Evolutionary conservation across 2,113 vertebrate species (phyloP).

Genomic region (Andinoacara biseriatus): DNA sequence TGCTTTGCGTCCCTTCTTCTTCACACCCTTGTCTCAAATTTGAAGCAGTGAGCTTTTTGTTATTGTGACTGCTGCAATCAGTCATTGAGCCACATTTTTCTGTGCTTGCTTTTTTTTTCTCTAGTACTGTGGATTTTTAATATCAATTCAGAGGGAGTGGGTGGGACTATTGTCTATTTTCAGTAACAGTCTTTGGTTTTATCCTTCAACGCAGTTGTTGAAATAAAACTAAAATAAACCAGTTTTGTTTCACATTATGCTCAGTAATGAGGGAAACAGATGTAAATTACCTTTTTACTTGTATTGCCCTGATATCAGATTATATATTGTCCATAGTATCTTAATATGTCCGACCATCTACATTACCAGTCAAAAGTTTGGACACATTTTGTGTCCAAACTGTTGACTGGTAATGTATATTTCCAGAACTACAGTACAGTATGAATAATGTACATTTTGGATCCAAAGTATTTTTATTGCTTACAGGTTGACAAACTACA

Average conservation of each 20-base stretch:
- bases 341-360: neutral
- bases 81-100: slow-evolving; percentile 19
- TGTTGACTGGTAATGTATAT: no score
- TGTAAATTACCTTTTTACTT: neutral
- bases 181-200: slow-evolving; percentile 22
- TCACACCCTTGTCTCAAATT: neutral
- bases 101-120: neutral
- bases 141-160: slow-evolving; percentile 28
- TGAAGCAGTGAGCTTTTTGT: slow-evolving; percentile 17
- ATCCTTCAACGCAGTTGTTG: slow-evolving; percentile 26
- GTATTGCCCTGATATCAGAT: neutral
- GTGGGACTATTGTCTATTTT: neutral
- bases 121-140: slow-evolving; percentile 47
- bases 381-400: no score
- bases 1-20: neutral
- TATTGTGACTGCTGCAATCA: slow-evolving; percentile 45
- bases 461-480: no score
- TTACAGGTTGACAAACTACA: no score
- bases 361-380: no score
- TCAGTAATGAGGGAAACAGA: slow-evolving; percentile 17
- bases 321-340: neutral
- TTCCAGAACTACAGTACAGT: no score
- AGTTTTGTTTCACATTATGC: slow-evolving; percentile 44
- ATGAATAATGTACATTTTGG: no score
- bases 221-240: slow-evolving; percentile 48